Evolutionary conservation across 2,797 vertebrate species (phyloP).

Genomic region (Mastacembelus armatus): DNA sequence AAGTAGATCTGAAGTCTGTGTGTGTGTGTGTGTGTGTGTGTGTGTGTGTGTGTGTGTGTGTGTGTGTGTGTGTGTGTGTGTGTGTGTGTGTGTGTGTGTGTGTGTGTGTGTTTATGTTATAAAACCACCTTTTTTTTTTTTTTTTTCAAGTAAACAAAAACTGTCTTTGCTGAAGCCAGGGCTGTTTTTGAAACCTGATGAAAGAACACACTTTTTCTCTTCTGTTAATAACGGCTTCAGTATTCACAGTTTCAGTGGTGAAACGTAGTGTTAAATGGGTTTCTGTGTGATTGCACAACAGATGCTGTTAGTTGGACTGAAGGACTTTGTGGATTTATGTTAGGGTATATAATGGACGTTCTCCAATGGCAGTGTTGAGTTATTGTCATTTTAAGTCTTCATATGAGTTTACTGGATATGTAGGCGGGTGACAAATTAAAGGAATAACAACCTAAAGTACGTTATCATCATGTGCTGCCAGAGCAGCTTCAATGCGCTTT

Average conservation of each 20-base stretch:
- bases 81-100: constrained; percentile 49
- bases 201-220: constrained; percentile 42
- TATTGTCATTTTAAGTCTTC: not conserved
- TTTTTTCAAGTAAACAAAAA: constrained; percentile 25
- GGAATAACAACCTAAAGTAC: too few species aligned
- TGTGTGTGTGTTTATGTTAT: constrained; percentile 40
- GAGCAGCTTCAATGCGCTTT: too few species aligned
- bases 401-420: too few species aligned
- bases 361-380: not conserved
- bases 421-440: too few species aligned
- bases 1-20: constrained; percentile 29
- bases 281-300: constrained; percentile 34
- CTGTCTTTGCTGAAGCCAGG: constrained; percentile 29
- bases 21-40: constrained; percentile 54
- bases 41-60: constrained; percentile 41
- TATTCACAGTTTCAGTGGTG: constrained; percentile 15
- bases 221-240: constrained; percentile 27
- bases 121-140: constrained; percentile 25
- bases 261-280: constrained; percentile 11
- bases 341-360: constrained; percentile 5
- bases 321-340: constrained; percentile 31
- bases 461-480: too few species aligned
- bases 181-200: constrained; percentile 27
- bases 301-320: constrained; percentile 37
- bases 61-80: constrained; percentile 38